Conservation (phyloP, 1,140 invertebrate genomes). For the Drosophila jambulina region DNA sequence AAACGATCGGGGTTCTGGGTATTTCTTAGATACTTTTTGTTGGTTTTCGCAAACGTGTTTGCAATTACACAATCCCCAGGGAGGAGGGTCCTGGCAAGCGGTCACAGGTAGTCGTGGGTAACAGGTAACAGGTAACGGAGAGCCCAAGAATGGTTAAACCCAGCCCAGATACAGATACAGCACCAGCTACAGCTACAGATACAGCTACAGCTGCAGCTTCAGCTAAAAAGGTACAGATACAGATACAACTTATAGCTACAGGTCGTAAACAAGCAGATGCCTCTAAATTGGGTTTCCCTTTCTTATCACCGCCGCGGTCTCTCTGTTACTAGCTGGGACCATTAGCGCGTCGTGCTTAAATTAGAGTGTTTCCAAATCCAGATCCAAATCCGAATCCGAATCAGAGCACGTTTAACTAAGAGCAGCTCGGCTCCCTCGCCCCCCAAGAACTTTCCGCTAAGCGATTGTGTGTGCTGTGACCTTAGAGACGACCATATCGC, state of each 20-base stretch:
- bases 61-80: slow-evolving; percentile 1
- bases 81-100: neutral
- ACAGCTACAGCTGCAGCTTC: neutral
- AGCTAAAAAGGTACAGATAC: neutral
- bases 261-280: slow-evolving; percentile 11
- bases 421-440: neutral
- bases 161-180: slow-evolving; percentile 4
- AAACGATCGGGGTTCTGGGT: slow-evolving; percentile 8
- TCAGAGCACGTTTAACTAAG: slow-evolving; percentile 44
- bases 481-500: slow-evolving; percentile 27
- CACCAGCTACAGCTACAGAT: neutral
- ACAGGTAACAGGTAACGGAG: neutral
- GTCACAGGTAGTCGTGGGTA: neutral
- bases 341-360: slow-evolving; percentile 15
- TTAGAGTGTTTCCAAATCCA: slow-evolving; percentile 42
- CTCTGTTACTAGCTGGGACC: slow-evolving; percentile 26
- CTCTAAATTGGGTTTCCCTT: slow-evolving; percentile 32
- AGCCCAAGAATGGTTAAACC: slow-evolving; percentile 4
- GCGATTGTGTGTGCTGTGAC: slow-evolving; percentile 33
- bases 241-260: neutral
- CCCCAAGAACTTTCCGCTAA: slow-evolving; percentile 46
- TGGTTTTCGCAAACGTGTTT: neutral
- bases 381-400: slow-evolving; percentile 23
- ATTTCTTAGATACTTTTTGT: neutral
- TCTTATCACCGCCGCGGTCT: slow-evolving; percentile 2